Conservation (phyloP, 2,113 vertebrate genomes). For the Eublepharis macularius region DNA sequence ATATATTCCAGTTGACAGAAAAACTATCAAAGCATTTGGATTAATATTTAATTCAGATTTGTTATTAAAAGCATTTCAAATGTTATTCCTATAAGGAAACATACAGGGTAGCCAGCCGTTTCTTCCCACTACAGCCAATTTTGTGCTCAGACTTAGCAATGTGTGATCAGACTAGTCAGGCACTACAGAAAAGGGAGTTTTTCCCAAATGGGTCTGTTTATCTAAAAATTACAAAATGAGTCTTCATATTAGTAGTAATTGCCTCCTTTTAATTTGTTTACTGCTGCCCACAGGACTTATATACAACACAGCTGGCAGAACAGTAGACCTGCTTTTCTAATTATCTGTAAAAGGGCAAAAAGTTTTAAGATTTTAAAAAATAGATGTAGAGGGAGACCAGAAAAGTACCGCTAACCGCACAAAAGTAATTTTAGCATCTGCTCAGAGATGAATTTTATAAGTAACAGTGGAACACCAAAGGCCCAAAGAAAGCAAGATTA, state of each 20-base stretch:
- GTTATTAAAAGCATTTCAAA: not conserved
- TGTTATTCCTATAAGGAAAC: not conserved
- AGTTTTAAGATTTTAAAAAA: not conserved
- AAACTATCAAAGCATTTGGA: too few relatives aligned
- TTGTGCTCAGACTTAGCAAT: not conserved
- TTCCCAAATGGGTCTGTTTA: not conserved
- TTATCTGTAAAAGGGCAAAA: not conserved
- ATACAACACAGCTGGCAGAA: not conserved
- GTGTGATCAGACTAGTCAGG: not conserved
- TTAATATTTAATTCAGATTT: not conserved
- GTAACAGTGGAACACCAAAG: not conserved
- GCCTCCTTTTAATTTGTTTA: not conserved
- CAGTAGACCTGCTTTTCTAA: not conserved
- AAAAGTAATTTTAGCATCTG: not conserved
- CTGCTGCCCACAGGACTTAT: not conserved
- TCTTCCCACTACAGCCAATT: not conserved
- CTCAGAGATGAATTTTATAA: not conserved
- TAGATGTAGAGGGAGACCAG: not conserved
- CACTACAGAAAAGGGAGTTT: not conserved
- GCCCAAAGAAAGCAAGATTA: not conserved
- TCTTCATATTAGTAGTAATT: not conserved
- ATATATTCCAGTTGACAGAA: not conserved
- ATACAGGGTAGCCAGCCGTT: not conserved
- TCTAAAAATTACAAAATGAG: not conserved
- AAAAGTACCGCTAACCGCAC: not conserved